Evolutionary conservation across 1,140 invertebrate species (phyloP), one percentile per base, ranked within the genome.

Genomic region (Rhynchophorus ferrugineus): DNA sequence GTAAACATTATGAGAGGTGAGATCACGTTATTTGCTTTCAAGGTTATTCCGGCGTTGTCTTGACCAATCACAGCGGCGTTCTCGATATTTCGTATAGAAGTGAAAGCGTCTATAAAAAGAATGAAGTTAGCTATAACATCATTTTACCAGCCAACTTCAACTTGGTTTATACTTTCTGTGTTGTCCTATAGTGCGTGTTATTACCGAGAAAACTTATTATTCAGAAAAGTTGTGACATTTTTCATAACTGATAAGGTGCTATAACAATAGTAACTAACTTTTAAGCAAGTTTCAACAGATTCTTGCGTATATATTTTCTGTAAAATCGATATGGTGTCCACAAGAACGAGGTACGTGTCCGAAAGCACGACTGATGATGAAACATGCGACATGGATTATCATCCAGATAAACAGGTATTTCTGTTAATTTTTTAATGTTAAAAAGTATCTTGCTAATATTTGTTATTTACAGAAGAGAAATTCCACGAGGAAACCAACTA

Each of bases 281-380:
- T n/a, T n/a, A n/a, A n/a, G n/a, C 24, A 29, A 29, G 24, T 29
- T 29, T n/a, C n/a, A n/a, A 29, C 5, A 29, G 5, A 29, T 6
- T 29, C 24, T 29, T 29, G 24, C 11, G 24, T 29, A 29, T 6
- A 29, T 5, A n/a, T n/a, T n/a, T 29, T 29, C 11, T 29, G 24
- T 29, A 29, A 29, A 29, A 5, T 29, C 24, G 5, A 29, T 11
- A 55, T 55, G 60, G 56, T 58, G 21, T 58, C 58, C 11, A 55
- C 49, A 35, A 48, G 59, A 36, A 20, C 34, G n/a, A 43, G 46
- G 39, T 63, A 63, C 57, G 55, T 51, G 44, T 57, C 59, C 0
- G 61, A 63, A 47, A 57, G 52, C 34, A 53, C 58, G 2, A 46
- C 58, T 2, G 53, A 55, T 33, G 53, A 55, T 8, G 53, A 54